These are phyloP conservation scores for Ormyrus rosae DNA, from an alignment of 2,888 invertebrate species.

Conservation along the genomic window DNA sequence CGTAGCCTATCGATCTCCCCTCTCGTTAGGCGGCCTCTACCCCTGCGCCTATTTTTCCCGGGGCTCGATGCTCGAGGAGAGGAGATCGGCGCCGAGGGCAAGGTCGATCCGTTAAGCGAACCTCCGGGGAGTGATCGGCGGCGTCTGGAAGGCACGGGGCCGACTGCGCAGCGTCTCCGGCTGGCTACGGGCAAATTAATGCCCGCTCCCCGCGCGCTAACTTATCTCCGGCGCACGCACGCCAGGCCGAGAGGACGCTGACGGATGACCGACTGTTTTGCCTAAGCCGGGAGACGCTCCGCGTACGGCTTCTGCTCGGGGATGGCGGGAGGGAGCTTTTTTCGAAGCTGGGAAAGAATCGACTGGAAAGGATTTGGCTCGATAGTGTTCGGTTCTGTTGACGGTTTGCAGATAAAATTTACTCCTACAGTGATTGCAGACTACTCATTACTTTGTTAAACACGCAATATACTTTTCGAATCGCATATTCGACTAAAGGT, in stretches of 20 bases:
- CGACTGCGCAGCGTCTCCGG: slow-evolving; percentile 59
- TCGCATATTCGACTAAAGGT: no score
- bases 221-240: slow-evolving; percentile 7
- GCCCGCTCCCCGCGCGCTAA: slow-evolving; percentile 65
- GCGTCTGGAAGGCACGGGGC: background rate
- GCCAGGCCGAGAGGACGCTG: slow-evolving; percentile 54
- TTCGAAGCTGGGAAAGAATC: background rate
- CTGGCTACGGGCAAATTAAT: slow-evolving; percentile 71
- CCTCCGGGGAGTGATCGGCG: slow-evolving; percentile 45
- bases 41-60: background rate
- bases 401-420: no score
- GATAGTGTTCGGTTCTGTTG: no score
- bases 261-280: slow-evolving; percentile 33
- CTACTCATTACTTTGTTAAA: no score
- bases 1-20: slow-evolving; percentile 42
- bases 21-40: slow-evolving; percentile 18
- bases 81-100: slow-evolving; percentile 31
- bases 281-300: background rate
- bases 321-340: background rate
- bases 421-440: no score
- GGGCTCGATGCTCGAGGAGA: background rate
- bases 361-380: no score
- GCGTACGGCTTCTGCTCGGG: background rate
- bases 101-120: slow-evolving; percentile 40
- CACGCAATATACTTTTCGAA: no score